phyloP scores from a whole-genome alignment of 2,797 vertebrate species.

The Argyrosomus regius region DNA sequence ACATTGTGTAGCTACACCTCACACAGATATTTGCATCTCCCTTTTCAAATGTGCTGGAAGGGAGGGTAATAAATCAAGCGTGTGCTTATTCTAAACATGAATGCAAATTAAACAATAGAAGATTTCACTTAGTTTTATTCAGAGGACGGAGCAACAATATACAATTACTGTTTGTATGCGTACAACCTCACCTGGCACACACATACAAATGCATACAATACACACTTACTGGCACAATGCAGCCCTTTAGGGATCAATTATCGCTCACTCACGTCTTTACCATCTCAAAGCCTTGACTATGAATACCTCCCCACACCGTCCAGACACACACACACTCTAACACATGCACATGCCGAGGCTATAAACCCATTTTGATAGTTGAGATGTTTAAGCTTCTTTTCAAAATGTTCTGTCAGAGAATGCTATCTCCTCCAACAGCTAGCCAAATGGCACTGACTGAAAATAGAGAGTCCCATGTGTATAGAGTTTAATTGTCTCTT shows the following conservation, averaged over 20 bases:
- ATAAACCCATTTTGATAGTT: constrained; percentile 50
- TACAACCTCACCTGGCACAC: constrained; percentile 56
- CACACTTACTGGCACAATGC: constrained; percentile 60
- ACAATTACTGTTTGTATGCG: neutral
- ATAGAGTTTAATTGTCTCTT: neutral
- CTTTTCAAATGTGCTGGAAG: neutral
- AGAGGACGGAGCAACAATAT: neutral
- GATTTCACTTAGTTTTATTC: neutral
- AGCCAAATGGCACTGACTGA: constrained; percentile 60
- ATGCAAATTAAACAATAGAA: neutral
- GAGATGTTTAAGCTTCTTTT: constrained; percentile 69
- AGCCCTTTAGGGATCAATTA: constrained; percentile 78
- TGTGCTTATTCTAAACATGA: neutral
- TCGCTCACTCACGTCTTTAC: constrained; percentile 71
- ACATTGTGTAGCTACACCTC: neutral
- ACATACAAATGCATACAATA: constrained; percentile 9
- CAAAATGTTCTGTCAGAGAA: constrained; percentile 56
- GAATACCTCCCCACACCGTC: constrained; percentile 46
- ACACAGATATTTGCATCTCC: neutral
- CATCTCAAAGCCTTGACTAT: constrained; percentile 61
- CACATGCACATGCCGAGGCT: constrained; percentile 15
- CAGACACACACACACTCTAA: constrained; percentile 23
- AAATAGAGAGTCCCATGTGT: constrained; percentile 38
- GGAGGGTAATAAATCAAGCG: neutral
- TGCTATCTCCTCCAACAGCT: constrained; percentile 58